phyloP scores from a whole-genome alignment of 2,797 vertebrate genomes.

The Emydoidea blandingii region DNA sequence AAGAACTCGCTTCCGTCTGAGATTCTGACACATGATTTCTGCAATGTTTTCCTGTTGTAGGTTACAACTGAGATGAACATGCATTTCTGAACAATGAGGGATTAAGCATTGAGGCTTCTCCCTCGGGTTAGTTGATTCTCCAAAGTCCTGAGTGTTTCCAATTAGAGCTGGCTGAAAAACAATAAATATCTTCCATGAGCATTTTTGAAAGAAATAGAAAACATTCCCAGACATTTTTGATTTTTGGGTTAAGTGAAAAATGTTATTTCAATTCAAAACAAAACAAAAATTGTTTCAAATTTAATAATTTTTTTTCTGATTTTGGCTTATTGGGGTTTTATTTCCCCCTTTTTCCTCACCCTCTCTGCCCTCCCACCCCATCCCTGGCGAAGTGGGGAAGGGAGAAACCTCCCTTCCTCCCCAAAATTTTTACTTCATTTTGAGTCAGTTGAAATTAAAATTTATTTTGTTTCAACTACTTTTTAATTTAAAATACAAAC shows the following conservation, averaged over 20 bases:
- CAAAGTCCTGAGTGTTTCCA: neutral
- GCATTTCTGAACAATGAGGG: neutral
- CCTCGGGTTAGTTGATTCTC: neutral
- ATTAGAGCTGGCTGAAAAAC: neutral
- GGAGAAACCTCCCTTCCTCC: neutral
- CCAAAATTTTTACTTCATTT: neutral
- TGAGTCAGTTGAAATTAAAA: neutral
- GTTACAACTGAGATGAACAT: neutral
- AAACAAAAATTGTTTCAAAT: neutral
- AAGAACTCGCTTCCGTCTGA: neutral
- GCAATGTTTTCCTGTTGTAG: neutral
- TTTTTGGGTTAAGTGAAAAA: neutral
- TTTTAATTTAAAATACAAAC: neutral
- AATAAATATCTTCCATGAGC: neutral
- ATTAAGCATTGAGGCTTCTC: neutral
- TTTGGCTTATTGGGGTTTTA: neutral
- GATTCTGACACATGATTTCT: neutral
- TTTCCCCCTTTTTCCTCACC: neutral
- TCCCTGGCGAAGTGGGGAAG: neutral
- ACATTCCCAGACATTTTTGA: neutral
- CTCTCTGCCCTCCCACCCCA: neutral
- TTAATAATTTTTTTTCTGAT: neutral
- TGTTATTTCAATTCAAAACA: neutral
- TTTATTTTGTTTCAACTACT: neutral
- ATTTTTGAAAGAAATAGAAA: neutral